Conservation (phyloP, 2,888 invertebrate genomes). For the Patella caerulea region DNA sequence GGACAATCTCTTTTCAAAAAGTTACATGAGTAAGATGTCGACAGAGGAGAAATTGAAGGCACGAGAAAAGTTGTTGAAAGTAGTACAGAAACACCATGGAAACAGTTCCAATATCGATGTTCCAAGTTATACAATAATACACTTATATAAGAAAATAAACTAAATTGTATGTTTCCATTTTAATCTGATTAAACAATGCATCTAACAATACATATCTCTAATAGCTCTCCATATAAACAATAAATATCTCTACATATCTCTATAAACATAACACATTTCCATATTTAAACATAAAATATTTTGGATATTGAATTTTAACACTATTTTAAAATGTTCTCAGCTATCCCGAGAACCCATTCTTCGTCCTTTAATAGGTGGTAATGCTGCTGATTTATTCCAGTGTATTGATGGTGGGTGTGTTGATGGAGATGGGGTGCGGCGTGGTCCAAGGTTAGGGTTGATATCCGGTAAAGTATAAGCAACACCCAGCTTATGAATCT, state of each 20-base stretch:
- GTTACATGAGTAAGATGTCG: background rate
- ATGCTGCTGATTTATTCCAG: constrained; percentile 4
- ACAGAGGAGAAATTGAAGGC: background rate
- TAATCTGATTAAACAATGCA: too few species aligned
- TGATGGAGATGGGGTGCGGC: background rate
- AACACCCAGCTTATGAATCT: constrained; percentile 10
- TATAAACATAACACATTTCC: too few species aligned
- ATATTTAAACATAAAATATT: too few species aligned
- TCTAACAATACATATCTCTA: too few species aligned
- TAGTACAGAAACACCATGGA: background rate
- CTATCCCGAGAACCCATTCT: background rate
- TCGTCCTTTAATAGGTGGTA: constrained; percentile 14
- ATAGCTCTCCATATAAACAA: too few species aligned
- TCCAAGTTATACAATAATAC: background rate
- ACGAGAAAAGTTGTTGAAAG: background rate
- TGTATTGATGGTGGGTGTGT: background rate
- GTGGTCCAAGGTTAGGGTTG: background rate
- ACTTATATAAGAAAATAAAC: background rate
- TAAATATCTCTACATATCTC: too few species aligned
- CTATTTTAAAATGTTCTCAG: too few species aligned
- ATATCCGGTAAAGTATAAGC: constrained; percentile 13
- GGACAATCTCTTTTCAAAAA: background rate
- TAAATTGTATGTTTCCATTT: background rate
- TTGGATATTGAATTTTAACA: too few species aligned
- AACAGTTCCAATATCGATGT: background rate